These are phyloP conservation scores for Xestia sexstrigata DNA, from an alignment of 2,888 invertebrate species.

Conservation along the genomic window DNA sequence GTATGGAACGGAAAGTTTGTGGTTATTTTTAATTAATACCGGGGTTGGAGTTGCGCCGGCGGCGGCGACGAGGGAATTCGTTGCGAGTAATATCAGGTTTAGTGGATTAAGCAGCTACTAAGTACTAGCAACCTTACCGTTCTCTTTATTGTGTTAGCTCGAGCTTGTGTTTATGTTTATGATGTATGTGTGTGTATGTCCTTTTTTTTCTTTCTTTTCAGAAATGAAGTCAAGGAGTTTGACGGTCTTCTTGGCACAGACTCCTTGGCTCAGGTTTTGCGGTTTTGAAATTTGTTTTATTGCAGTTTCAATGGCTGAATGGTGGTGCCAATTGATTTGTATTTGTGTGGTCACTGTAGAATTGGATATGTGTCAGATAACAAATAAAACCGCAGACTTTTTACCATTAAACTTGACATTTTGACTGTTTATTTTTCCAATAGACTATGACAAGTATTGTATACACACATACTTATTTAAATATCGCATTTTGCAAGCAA, in stretches of 20 bases:
- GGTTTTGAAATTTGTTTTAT: slow-evolving; percentile 47
- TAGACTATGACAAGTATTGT: not conserved
- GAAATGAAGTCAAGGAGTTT: slow-evolving; percentile 42
- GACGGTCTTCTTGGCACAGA: slow-evolving; percentile 46
- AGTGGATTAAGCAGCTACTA: slow-evolving; percentile 62
- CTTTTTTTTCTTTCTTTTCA: slow-evolving; percentile 34
- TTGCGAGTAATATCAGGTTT: slow-evolving; percentile 65
- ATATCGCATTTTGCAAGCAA: not conserved
- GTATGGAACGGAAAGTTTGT: slow-evolving; percentile 71
- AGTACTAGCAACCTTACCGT: slow-evolving; percentile 60
- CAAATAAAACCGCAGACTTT: slow-evolving; percentile 12
- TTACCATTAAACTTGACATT: not conserved
- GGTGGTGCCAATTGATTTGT: slow-evolving; percentile 53
- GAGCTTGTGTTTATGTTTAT: slow-evolving; percentile 52
- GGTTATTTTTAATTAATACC: slow-evolving; percentile 76
- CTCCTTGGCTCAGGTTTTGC: slow-evolving; percentile 1
- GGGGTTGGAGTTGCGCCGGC: slow-evolving; percentile 62
- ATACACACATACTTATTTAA: not conserved
- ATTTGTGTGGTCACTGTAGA: slow-evolving; percentile 23
- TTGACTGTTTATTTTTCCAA: not conserved
- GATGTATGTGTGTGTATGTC: no score
- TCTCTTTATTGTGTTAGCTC: slow-evolving; percentile 54
- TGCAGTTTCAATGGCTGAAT: slow-evolving; percentile 37
- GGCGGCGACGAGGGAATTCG: slow-evolving; percentile 62
- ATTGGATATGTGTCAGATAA: slow-evolving; percentile 35